Percentiles rank a stretch among this genome's conserved stretches.
These are phyloP conservation scores for Thomomys bottae DNA, from an alignment of 2,113 vertebrate species.

Conservation along the genomic window DNA sequence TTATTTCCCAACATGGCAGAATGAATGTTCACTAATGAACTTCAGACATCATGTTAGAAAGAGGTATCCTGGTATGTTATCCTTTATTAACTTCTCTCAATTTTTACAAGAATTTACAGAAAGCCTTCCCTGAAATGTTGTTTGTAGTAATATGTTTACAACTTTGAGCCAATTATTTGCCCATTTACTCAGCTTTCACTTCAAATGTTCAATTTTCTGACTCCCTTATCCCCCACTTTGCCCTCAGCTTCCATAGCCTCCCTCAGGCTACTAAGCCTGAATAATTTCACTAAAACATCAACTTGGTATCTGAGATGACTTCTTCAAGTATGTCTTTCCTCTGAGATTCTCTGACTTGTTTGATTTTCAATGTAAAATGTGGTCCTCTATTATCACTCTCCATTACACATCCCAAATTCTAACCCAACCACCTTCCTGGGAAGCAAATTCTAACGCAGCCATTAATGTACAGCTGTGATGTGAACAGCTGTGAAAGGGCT, in stretches of 20 bases:
- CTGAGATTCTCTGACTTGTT: background rate
- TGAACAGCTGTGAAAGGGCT: background rate
- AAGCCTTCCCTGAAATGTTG: background rate
- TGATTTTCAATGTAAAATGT: background rate
- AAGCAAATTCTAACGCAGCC: conserved; percentile 4
- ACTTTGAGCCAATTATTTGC: background rate
- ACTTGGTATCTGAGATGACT: background rate
- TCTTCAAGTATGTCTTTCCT: background rate
- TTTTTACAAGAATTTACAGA: conserved; percentile 18
- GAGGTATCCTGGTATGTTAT: background rate
- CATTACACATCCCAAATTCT: background rate
- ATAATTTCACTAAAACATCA: background rate
- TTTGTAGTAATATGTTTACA: background rate
- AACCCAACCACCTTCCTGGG: background rate
- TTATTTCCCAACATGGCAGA: background rate
- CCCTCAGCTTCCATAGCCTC: background rate
- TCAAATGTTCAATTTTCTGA: background rate
- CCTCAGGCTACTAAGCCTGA: background rate
- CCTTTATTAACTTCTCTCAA: background rate
- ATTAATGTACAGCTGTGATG: background rate
- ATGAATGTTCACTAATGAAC: background rate
- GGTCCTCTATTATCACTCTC: background rate
- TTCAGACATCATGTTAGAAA: background rate
- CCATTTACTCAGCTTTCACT: background rate
- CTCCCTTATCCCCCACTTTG: background rate